Conservation (phyloP, 2,113 vertebrate genomes). For the Equus przewalskii region DNA sequence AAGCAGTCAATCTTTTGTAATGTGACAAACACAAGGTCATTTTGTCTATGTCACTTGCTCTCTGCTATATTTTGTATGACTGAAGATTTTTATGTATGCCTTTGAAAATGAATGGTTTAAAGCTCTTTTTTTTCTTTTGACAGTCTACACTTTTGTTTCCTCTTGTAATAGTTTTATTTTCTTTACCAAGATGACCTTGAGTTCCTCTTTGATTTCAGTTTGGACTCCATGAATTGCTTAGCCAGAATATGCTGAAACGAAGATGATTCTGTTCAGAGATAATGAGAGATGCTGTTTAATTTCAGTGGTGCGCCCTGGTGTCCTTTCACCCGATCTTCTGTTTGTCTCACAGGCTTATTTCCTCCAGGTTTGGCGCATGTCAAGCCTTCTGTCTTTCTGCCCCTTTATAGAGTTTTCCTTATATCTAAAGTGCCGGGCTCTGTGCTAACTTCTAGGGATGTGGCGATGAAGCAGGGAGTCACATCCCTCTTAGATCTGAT, state of each 20-base stretch:
- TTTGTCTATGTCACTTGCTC: not conserved
- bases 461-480: not conserved
- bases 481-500: not conserved
- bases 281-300: not conserved
- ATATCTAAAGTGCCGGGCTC: not conserved
- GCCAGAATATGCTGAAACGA: not conserved
- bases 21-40: not conserved
- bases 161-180: not conserved
- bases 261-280: not conserved
- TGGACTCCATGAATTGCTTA: not conserved
- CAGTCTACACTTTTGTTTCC: not conserved
- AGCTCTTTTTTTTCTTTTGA: not conserved
- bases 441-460: not conserved
- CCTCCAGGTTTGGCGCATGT: not conserved
- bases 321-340: not conserved
- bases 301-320: not conserved
- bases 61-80: not conserved
- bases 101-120: constrained; percentile 13
- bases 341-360: not conserved
- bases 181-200: not conserved
- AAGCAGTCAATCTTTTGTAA: not conserved
- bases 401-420: not conserved
- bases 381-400: not conserved
- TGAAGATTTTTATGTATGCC: not conserved
- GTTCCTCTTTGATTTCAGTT: not conserved